phyloP scores from a whole-genome alignment of 2,888 invertebrate species.

The Blastobasis lacticolella region DNA sequence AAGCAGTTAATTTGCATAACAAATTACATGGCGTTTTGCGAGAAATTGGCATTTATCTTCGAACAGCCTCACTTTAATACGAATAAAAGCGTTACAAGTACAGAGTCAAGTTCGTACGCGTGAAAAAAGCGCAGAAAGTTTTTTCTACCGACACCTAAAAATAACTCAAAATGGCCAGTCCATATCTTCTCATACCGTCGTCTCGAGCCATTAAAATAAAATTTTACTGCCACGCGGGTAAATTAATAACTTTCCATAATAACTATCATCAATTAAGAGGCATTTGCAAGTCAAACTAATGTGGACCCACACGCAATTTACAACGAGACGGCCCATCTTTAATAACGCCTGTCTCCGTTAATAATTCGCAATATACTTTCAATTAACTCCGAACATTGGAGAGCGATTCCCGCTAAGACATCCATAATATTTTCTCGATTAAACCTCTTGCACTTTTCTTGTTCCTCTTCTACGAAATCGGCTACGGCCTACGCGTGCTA shows the following conservation, averaged over 20 bases:
- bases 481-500: constrained; percentile 28
- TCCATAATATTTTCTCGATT: constrained; percentile 27
- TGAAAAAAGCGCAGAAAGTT: no score
- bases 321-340: constrained; percentile 12
- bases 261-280: constrained; percentile 14
- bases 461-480: constrained; percentile 12
- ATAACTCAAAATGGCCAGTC: constrained; percentile 1
- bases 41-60: not conserved
- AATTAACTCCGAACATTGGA: constrained; percentile 30
- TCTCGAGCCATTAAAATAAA: constrained; percentile 3
- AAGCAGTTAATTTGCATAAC: constrained; percentile 29
- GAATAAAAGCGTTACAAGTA: not conserved
- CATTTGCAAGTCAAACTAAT: constrained; percentile 22
- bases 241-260: constrained; percentile 20
- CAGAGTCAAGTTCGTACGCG: no score
- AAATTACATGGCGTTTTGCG: constrained; percentile 22
- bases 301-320: constrained; percentile 13
- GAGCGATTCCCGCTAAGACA: constrained; percentile 17
- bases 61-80: not conserved
- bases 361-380: constrained; percentile 23
- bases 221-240: constrained; percentile 4
- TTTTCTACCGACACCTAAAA: no score
- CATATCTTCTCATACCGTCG: not conserved
- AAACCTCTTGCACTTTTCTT: no score
- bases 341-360: constrained; percentile 14